A percentile compares a stretch with the other conserved stretches of the same genome.
phyloP scores from a whole-genome alignment of 2,113 vertebrate genomes.

The Grus americana region DNA sequence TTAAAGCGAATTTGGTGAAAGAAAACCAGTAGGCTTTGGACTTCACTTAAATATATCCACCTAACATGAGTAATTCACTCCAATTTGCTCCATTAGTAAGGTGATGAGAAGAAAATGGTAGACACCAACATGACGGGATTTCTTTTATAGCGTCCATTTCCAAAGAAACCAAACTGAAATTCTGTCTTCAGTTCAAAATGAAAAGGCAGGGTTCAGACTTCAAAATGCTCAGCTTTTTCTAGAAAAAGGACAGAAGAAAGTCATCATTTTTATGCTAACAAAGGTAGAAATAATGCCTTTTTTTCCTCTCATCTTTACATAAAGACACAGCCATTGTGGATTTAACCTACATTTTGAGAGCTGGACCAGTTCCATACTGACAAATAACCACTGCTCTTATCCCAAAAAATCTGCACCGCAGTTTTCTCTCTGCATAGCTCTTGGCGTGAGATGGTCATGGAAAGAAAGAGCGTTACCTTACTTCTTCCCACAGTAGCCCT shows the following conservation, averaged over 20 bases:
- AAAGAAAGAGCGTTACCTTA: not conserved
- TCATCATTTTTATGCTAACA: constrained; percentile 10
- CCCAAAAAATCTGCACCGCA: not conserved
- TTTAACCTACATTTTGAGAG: constrained; percentile 15
- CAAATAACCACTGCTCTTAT: constrained; percentile 6
- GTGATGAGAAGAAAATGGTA: not conserved
- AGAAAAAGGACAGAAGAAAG: not conserved
- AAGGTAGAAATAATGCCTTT: constrained; percentile 14
- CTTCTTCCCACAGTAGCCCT: not conserved
- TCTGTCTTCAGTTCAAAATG: not conserved
- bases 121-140: not conserved
- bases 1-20: not conserved
- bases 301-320: not conserved
- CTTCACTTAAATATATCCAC: not conserved
- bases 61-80: not conserved
- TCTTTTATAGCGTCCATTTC: not conserved
- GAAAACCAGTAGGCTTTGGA: not conserved
- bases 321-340: not conserved
- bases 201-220: not conserved
- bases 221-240: not conserved
- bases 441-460: not conserved
- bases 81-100: not conserved
- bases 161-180: not conserved
- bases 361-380: not conserved
- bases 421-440: not conserved